Evolutionary conservation across 2,113 vertebrate species (phyloP).

Genomic region (Gopherus evgoodei): DNA sequence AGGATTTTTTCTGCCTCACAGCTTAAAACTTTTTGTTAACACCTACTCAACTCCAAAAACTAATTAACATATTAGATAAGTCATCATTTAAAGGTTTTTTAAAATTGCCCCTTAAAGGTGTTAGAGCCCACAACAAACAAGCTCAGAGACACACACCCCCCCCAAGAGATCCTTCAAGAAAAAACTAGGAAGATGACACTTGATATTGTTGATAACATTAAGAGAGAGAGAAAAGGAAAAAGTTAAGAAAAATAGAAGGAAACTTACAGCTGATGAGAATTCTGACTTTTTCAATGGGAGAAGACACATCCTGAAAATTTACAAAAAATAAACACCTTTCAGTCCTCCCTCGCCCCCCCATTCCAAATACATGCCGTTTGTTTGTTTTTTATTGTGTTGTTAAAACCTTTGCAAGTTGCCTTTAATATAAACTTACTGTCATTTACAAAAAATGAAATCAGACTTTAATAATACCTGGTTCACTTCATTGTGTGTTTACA

Average conservation of each 20-base stretch:
- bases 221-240: not conserved
- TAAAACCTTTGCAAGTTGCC: not conserved
- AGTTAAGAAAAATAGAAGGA: not conserved
- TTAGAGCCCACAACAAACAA: not conserved
- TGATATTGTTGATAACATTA: not conserved
- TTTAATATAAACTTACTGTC: not conserved
- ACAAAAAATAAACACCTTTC: too few relatives aligned
- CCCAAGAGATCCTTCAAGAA: not conserved
- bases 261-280: not conserved
- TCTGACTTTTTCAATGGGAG: not conserved
- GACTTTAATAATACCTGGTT: not conserved
- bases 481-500: not conserved
- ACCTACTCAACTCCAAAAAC: constrained; percentile 9
- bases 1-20: constrained; percentile 1
- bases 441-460: not conserved
- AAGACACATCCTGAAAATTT: not conserved
- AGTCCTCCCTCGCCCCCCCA: not conserved
- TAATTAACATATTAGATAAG: constrained; percentile 29
- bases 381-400: not conserved
- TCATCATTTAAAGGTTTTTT: not conserved
- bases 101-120: not conserved
- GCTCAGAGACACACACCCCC: not conserved
- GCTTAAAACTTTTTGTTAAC: constrained; percentile 43
- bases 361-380: not conserved
- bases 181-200: not conserved